A percentile compares a stretch with the other conserved stretches of the same genome.
Evolutionary conservation across 1,140 invertebrate species (phyloP).

Genomic region (Atta colombica): DNA sequence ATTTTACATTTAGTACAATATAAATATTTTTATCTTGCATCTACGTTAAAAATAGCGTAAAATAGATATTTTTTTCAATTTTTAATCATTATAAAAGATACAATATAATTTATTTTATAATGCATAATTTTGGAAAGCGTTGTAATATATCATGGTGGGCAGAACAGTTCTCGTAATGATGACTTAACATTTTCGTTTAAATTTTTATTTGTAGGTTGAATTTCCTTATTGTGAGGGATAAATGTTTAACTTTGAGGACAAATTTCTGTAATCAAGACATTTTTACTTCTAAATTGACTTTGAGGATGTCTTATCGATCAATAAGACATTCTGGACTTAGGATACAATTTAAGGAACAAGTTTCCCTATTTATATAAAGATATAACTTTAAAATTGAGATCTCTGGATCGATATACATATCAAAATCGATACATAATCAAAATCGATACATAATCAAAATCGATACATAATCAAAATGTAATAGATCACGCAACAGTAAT

Average conservation of each 20-base stretch:
- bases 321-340: neutral
- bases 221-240: neutral
- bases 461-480: no score
- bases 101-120: neutral
- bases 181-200: neutral
- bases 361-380: neutral
- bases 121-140: neutral
- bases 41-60: no score
- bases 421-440: no score
- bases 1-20: no score
- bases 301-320: neutral
- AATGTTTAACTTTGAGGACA: constrained; percentile 10
- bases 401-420: no score
- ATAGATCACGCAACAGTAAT: no score
- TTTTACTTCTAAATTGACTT: constrained; percentile 23
- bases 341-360: neutral
- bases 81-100: neutral
- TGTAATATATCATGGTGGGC: constrained; percentile 2
- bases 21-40: no score
- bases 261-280: constrained; percentile 7
- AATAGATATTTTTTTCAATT: neutral
- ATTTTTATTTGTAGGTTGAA: constrained; percentile 14
- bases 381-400: no score
- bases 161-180: neutral
- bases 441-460: no score